A percentile compares a stretch with the other conserved stretches of the same genome.
Conservation (phyloP, 2,888 invertebrate species). For the Mythimna albipuncta region DNA sequence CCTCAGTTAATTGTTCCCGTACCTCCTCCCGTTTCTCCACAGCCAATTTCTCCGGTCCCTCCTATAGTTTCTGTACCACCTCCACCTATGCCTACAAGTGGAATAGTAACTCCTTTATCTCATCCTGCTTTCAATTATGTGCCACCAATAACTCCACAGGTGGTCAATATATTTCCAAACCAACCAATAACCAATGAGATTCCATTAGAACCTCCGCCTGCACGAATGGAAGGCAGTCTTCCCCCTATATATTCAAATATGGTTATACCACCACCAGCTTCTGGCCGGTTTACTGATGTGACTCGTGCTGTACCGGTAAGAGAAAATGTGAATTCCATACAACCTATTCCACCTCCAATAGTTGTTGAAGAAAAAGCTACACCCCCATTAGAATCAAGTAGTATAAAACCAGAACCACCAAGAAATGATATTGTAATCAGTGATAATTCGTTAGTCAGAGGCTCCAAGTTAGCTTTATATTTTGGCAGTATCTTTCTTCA, state of each 20-base stretch:
- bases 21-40: background rate
- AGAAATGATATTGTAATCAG: conserved; percentile 37
- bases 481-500: conserved; percentile 81
- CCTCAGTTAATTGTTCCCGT: conserved; percentile 8
- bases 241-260: conserved; percentile 60
- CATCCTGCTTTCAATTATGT: conserved; percentile 13
- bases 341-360: conserved; percentile 24
- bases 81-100: conserved; percentile 15
- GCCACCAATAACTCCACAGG: background rate
- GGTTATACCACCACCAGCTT: conserved; percentile 45
- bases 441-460: conserved; percentile 61
- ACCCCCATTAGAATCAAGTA: conserved; percentile 22
- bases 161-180: background rate
- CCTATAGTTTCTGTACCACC: background rate
- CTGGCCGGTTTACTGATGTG: conserved; percentile 65
- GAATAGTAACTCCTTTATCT: conserved; percentile 38
- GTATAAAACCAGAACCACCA: conserved; percentile 37
- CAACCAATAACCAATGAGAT: conserved; percentile 7
- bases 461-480: conserved; percentile 76
- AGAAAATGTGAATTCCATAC: conserved; percentile 57
- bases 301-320: conserved; percentile 58
- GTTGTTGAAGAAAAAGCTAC: conserved; percentile 29
- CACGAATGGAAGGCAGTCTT: conserved; percentile 31
- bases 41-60: conserved; percentile 2
- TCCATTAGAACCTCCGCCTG: conserved; percentile 20